These are phyloP conservation scores for Rhinolophus sinicus DNA, from an alignment of 2,113 vertebrate genomes.

Conservation along the genomic window DNA sequence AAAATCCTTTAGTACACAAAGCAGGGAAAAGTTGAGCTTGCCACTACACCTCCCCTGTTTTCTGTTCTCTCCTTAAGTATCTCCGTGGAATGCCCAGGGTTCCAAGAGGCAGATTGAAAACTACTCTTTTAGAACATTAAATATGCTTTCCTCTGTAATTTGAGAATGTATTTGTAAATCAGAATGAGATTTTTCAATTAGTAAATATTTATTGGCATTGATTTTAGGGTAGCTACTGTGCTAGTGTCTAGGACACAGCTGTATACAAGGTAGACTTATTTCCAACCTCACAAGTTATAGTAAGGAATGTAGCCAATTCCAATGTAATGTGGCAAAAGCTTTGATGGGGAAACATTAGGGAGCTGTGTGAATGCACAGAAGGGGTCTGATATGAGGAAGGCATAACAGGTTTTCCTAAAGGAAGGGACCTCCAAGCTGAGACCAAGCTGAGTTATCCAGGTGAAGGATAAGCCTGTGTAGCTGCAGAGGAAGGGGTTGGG, in stretches of 20 bases:
- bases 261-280: neutral
- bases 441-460: neutral
- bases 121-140: neutral
- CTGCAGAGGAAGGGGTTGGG: neutral
- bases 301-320: neutral
- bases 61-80: neutral
- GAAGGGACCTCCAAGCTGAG: neutral
- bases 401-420: neutral
- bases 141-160: neutral
- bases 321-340: neutral
- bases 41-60: too few relatives aligned
- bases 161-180: neutral
- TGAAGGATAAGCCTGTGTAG: neutral
- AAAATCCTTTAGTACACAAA: neutral
- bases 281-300: neutral
- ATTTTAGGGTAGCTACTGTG: neutral
- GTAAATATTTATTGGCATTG: neutral
- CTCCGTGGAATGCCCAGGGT: neutral
- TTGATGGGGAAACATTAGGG: neutral
- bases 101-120: neutral
- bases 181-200: conserved; percentile 1
- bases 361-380: neutral
- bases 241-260: neutral
- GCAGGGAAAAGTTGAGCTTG: neutral
- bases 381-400: neutral